Percentiles rank a stretch among this genome's conserved stretches.
Evolutionary conservation across 2,888 invertebrate genomes (phyloP).

Genomic region (Diabrotica balteata): DNA sequence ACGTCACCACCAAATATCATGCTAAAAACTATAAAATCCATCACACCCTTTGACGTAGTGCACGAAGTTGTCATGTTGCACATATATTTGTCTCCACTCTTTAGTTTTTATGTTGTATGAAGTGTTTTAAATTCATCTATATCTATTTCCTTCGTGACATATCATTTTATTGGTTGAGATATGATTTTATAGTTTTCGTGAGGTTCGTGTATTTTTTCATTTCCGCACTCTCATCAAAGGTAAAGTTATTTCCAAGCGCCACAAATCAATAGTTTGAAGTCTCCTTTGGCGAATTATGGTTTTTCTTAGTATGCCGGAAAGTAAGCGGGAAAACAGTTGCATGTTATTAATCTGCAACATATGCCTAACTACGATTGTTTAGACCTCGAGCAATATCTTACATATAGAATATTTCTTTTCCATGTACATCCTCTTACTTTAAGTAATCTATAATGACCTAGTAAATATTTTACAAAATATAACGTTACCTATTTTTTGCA

Average conservation of each 20-base stretch:
- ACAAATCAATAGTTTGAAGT: conserved; percentile 15
- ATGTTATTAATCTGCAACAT: too few relatives aligned
- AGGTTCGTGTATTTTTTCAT: conserved; percentile 20
- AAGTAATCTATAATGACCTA: too few relatives aligned
- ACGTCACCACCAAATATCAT: too few relatives aligned
- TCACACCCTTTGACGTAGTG: background rate
- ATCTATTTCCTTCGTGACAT: conserved; percentile 20
- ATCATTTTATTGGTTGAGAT: conserved; percentile 4
- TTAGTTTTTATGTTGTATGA: conserved; percentile 1
- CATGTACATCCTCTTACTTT: too few relatives aligned
- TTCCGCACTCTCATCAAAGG: conserved; percentile 23
- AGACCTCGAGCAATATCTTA: too few relatives aligned
- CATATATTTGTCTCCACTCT: background rate
- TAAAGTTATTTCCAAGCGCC: conserved; percentile 8
- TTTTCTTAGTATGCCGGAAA: too few relatives aligned
- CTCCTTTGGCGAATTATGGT: background rate
- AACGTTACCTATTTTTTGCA: too few relatives aligned
- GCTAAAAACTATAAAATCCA: too few relatives aligned
- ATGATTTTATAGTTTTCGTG: conserved; percentile 16
- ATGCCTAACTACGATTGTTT: too few relatives aligned
- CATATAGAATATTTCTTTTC: too few relatives aligned
- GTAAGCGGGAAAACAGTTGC: too few relatives aligned
- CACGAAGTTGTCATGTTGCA: conserved; percentile 1
- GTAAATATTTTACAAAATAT: too few relatives aligned
- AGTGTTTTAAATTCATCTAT: conserved; percentile 21